phyloP scores from a whole-genome alignment of 64 coral and sea anemone genomes.

The Porites lutea region DNA sequence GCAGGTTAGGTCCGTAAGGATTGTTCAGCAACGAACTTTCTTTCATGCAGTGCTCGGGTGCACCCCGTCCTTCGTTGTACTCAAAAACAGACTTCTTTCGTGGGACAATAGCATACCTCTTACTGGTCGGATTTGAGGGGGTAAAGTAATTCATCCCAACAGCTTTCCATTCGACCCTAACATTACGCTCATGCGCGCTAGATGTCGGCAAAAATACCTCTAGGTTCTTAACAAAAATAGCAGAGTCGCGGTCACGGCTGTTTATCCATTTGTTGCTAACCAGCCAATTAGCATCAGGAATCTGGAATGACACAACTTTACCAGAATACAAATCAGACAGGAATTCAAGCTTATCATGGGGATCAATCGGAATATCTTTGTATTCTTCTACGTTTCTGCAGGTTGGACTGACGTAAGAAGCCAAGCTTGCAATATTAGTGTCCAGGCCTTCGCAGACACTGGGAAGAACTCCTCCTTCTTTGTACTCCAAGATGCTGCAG shows the following conservation, averaged over 20 bases:
- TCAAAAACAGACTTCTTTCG: slow-evolving; percentile 10
- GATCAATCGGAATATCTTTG: slow-evolving; percentile 3
- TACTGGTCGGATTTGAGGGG: not conserved
- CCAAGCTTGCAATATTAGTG: slow-evolving; percentile 24
- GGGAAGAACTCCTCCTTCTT: slow-evolving; percentile 29
- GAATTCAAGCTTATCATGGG: not conserved
- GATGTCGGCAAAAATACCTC: slow-evolving; percentile 5
- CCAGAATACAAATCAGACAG: slow-evolving; percentile 15
- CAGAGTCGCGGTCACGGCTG: not conserved
- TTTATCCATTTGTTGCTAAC: slow-evolving; percentile 14
- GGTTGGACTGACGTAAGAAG: not conserved
- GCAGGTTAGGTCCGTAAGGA: not conserved
- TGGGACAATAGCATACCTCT: slow-evolving; percentile 22
- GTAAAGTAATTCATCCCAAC: not conserved
- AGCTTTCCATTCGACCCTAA: not conserved
- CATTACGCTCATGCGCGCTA: not conserved
- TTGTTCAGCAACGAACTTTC: slow-evolving; percentile 22
- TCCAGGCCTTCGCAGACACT: slow-evolving; percentile 14
- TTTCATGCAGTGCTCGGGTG: not conserved
- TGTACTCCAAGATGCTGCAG: slow-evolving; percentile 27
- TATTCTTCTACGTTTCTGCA: slow-evolving; percentile 26
- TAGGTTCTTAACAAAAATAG: slow-evolving; percentile 38
- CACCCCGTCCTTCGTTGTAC: not conserved
- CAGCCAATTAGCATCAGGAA: slow-evolving; percentile 16
- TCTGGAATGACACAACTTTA: not conserved